These are phyloP conservation scores for Eurytoma californica DNA, from an alignment of 2,888 invertebrate species.

Conservation along the genomic window DNA sequence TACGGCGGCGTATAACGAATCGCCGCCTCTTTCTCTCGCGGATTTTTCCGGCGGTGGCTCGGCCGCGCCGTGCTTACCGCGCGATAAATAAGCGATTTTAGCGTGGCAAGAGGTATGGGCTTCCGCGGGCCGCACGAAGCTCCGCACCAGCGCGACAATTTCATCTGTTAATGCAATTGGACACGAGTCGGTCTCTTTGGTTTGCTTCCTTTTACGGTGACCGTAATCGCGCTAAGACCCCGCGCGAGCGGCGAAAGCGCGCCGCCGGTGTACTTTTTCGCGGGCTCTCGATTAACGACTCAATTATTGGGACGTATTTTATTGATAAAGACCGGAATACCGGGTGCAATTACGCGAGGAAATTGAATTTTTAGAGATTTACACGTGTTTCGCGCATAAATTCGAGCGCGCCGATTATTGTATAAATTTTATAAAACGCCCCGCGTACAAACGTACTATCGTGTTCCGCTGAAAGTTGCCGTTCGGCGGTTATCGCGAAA, in stretches of 20 bases:
- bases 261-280: background rate
- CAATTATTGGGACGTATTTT: too few relatives aligned
- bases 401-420: too few relatives aligned
- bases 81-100: conserved; percentile 52
- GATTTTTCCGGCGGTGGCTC: background rate
- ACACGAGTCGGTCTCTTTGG: background rate
- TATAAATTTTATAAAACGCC: too few relatives aligned
- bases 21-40: conserved; percentile 32
- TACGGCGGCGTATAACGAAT: conserved; percentile 40
- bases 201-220: background rate
- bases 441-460: too few relatives aligned
- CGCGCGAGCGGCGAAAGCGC: background rate
- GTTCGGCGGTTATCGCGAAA: too few relatives aligned
- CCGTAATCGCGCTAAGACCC: conserved; percentile 27
- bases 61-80: conserved; percentile 32
- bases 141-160: conserved; percentile 28
- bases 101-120: conserved; percentile 47
- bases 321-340: too few relatives aligned
- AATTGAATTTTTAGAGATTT: too few relatives aligned
- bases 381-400: too few relatives aligned
- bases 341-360: too few relatives aligned
- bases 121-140: background rate
- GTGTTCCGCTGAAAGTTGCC: too few relatives aligned
- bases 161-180: conserved; percentile 39
- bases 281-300: background rate